phyloP scores from a whole-genome alignment of 1,140 invertebrate species.

The Penaeus indicus region DNA sequence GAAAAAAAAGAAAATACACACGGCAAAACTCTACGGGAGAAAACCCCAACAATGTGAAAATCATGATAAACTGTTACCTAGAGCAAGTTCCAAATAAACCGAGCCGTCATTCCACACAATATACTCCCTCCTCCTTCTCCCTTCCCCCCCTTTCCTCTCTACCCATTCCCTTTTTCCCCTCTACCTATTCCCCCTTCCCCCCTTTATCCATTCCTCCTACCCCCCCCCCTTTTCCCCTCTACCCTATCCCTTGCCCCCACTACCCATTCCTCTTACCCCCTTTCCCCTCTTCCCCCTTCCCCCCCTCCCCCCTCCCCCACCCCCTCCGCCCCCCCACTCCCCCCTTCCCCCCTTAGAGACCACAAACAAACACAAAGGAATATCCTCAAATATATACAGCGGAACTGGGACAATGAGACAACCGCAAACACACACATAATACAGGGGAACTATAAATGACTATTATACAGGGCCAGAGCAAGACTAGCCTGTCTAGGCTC shows the following conservation, averaged over 20 bases:
- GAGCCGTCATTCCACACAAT: background rate
- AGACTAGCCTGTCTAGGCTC: too few species aligned
- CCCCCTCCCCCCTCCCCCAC: too few species aligned
- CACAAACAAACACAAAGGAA: too few species aligned
- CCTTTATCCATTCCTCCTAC: background rate
- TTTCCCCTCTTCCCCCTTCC: background rate
- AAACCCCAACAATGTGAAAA: too few species aligned
- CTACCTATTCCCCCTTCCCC: background rate
- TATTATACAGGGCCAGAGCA: too few species aligned
- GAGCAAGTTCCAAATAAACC: background rate
- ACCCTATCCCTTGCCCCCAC: background rate
- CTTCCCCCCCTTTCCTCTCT: background rate
- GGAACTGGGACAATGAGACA: too few species aligned
- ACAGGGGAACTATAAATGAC: too few species aligned
- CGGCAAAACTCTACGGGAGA: too few species aligned
- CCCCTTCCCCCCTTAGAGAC: background rate
- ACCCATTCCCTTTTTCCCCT: background rate
- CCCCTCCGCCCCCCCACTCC: slow-evolving; percentile 10
- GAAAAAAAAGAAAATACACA: too few species aligned
- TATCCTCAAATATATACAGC: too few species aligned
- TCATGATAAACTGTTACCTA: background rate
- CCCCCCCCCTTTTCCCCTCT: background rate
- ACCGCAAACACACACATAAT: too few species aligned
- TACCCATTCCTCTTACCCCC: background rate
- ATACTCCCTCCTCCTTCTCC: background rate